Evolutionary conservation across 1,140 invertebrate species (phyloP).

Genomic region (Eriocheir sinensis): DNA sequence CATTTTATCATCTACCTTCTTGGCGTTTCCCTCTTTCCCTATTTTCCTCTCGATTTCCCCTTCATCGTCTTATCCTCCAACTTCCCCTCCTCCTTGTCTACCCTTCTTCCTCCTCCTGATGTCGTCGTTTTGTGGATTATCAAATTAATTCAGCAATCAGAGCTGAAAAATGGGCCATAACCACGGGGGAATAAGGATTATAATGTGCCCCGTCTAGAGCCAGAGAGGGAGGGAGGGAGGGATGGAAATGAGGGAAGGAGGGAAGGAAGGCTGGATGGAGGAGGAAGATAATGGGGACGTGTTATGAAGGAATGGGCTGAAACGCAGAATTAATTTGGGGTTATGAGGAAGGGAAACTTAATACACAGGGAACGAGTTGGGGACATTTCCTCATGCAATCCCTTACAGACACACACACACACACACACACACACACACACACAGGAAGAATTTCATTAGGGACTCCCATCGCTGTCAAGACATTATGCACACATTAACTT

Average conservation of each 20-base stretch:
- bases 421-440: conserved; percentile 31
- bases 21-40: too few relatives aligned
- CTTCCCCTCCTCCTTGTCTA: background rate
- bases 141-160: conserved; percentile 58
- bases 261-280: background rate
- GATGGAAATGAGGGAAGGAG: background rate
- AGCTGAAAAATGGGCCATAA: conserved; percentile 43
- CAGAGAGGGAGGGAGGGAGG: background rate
- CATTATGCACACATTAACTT: conserved; percentile 61
- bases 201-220: background rate
- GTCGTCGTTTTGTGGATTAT: background rate
- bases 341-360: background rate
- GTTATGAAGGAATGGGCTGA: background rate
- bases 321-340: background rate
- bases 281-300: conserved; percentile 14
- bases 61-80: background rate
- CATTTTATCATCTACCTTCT: too few relatives aligned
- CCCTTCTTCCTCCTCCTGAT: background rate
- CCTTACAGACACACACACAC: background rate
- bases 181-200: background rate
- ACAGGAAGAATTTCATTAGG: conserved; percentile 54
- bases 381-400: background rate
- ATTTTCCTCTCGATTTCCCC: background rate
- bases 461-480: background rate
- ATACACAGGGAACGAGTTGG: background rate